These are phyloP conservation scores for Agrochola circellaris DNA, from an alignment of 2,888 invertebrate genomes.

Conservation along the genomic window DNA sequence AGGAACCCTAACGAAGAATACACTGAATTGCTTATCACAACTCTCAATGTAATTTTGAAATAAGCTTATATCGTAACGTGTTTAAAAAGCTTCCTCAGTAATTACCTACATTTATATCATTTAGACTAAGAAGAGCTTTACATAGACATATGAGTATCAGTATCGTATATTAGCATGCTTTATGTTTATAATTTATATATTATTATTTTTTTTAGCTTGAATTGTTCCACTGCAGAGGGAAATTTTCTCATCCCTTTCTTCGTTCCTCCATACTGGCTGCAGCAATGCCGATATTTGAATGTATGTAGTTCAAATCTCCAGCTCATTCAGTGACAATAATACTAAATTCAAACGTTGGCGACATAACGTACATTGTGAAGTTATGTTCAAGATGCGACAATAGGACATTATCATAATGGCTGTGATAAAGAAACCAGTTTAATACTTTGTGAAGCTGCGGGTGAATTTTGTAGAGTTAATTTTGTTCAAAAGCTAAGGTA, in stretches of 20 bases:
- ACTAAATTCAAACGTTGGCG: not conserved
- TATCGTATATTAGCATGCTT: not conserved
- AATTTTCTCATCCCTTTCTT: not conserved
- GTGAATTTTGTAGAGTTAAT: not conserved
- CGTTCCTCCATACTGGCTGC: not conserved
- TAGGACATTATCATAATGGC: slow-evolving; percentile 31
- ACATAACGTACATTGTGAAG: slow-evolving; percentile 5
- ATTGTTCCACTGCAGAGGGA: not conserved
- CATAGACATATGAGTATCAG: too few species aligned
- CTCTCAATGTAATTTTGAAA: not conserved
- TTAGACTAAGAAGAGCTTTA: not conserved
- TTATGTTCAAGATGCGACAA: slow-evolving; percentile 21
- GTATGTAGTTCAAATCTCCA: not conserved
- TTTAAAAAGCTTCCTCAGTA: not conserved
- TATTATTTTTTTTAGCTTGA: not conserved
- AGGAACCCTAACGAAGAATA: not conserved
- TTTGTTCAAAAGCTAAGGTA: not conserved
- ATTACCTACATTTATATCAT: not conserved
- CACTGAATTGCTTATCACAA: not conserved
- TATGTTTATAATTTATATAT: not conserved
- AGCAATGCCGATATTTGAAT: not conserved
- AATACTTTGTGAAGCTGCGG: slow-evolving; percentile 4
- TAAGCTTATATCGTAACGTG: not conserved
- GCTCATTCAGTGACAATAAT: not conserved
- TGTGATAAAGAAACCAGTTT: slow-evolving; percentile 22